A percentile compares a stretch with the other conserved stretches of the same genome.
phyloP scores from a whole-genome alignment of 2,888 invertebrate species.

The Drosophila helvetica region DNA sequence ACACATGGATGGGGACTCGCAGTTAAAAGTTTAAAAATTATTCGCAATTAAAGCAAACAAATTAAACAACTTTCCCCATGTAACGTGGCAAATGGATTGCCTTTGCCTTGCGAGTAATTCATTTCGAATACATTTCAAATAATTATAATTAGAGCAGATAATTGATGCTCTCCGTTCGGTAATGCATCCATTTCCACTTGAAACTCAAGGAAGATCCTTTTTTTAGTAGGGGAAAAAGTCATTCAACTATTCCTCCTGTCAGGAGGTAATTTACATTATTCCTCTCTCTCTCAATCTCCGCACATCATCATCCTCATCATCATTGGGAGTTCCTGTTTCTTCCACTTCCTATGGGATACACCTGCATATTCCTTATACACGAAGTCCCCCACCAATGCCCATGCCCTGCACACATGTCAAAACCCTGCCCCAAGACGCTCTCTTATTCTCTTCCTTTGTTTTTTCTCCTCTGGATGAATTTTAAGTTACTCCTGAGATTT shows the following conservation, averaged over 20 bases:
- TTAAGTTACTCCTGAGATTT: slow-evolving; percentile 71
- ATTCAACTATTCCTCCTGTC: slow-evolving; percentile 13
- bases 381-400: neutral
- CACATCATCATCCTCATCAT: slow-evolving; percentile 34
- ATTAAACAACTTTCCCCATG: slow-evolving; percentile 67
- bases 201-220: neutral
- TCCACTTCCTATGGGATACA: slow-evolving; percentile 7
- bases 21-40: slow-evolving; percentile 55
- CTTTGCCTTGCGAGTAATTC: neutral
- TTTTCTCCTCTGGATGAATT: slow-evolving; percentile 33
- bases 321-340: slow-evolving; percentile 40
- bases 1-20: slow-evolving; percentile 9
- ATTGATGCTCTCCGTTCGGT: neutral
- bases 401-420: slow-evolving; percentile 32
- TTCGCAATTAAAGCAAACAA: slow-evolving; percentile 80
- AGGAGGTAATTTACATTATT: slow-evolving; percentile 22
- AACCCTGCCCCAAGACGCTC: slow-evolving; percentile 7
- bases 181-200: slow-evolving; percentile 10
- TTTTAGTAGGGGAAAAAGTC: neutral
- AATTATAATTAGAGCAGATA: slow-evolving; percentile 11
- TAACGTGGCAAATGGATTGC: slow-evolving; percentile 4
- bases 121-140: slow-evolving; percentile 1
- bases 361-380: neutral
- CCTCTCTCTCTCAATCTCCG: slow-evolving; percentile 7
- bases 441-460: neutral